Conservation (phyloP, 2,113 vertebrate species). For the Perca flavescens region DNA sequence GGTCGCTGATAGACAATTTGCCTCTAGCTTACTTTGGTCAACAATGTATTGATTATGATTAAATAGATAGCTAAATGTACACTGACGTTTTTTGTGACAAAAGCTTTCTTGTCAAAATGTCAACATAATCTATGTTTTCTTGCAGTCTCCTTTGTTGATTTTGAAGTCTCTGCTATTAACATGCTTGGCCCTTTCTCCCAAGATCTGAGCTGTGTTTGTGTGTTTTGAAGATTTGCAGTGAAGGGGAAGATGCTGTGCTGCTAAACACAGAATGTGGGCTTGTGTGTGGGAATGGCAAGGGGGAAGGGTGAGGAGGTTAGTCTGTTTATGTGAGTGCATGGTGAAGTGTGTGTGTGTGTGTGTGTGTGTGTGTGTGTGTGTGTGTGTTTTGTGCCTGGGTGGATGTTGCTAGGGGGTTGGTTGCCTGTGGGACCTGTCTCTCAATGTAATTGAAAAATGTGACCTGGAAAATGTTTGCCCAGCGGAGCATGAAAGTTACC, state of each 20-base stretch:
- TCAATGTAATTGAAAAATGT: conserved; percentile 90
- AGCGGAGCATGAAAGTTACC: conserved; percentile 88
- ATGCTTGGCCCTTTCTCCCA: conserved; percentile 35
- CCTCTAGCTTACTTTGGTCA: conserved; percentile 31
- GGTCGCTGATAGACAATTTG: conserved; percentile 30
- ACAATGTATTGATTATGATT: conserved; percentile 38
- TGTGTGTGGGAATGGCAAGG: conserved; percentile 34
- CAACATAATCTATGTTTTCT: conserved; percentile 24
- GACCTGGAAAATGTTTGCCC: conserved; percentile 89
- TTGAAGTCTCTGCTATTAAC: conserved; percentile 24
- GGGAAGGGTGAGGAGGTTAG: conserved; percentile 59
- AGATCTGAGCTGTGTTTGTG: conserved; percentile 31
- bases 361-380: conserved; percentile 22
- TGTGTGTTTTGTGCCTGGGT: conserved; percentile 38
- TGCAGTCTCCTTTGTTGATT: conserved; percentile 21
- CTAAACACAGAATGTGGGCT: conserved; percentile 45
- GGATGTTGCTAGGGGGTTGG: conserved; percentile 59
- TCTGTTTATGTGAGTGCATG: conserved; percentile 67
- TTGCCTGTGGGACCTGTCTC: conserved; percentile 80
- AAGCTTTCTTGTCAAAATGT: conserved; percentile 16
- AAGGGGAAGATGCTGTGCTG: conserved; percentile 52
- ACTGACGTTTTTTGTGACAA: background rate
- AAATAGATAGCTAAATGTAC: conserved; percentile 1
- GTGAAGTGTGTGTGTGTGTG: conserved; percentile 28
- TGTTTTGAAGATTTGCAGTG: conserved; percentile 62